A percentile compares a stretch with the other conserved stretches of the same genome.
phyloP scores from a whole-genome alignment of 2,888 invertebrate species.

The Apamea crenata region DNA sequence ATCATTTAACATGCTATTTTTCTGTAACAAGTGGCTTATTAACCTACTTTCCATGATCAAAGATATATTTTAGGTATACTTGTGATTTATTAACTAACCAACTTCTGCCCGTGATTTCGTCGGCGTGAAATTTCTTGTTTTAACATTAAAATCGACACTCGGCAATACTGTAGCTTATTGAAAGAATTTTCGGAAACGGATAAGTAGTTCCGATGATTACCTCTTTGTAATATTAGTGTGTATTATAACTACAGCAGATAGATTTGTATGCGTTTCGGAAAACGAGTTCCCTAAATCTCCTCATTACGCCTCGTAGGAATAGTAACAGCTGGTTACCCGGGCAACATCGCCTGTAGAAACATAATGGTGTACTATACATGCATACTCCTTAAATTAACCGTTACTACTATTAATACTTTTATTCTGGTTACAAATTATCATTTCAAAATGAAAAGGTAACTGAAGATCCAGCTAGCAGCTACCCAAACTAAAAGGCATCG shows the following conservation, averaged over 20 bases:
- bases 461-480: not conserved
- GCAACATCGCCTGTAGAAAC: no score
- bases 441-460: not conserved
- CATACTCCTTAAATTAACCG: not conserved
- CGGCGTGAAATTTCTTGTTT: no score
- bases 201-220: no score
- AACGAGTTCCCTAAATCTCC: not conserved
- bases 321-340: not conserved
- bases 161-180: no score
- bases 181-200: no score
- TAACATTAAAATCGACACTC: no score
- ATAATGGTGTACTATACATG: not conserved
- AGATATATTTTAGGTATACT: not conserved
- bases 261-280: not conserved
- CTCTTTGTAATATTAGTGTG: no score
- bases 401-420: no score
- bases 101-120: no score
- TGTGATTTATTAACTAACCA: not conserved
- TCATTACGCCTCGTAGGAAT: not conserved
- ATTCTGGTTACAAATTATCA: not conserved
- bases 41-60: not conserved
- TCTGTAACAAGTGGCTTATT: not conserved
- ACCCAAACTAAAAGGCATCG: not conserved
- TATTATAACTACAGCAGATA: no score
- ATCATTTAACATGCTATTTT: conserved; percentile 1